Evolutionary conservation across 2,113 vertebrate genomes (phyloP).

Genomic region (Numenius arquata): DNA sequence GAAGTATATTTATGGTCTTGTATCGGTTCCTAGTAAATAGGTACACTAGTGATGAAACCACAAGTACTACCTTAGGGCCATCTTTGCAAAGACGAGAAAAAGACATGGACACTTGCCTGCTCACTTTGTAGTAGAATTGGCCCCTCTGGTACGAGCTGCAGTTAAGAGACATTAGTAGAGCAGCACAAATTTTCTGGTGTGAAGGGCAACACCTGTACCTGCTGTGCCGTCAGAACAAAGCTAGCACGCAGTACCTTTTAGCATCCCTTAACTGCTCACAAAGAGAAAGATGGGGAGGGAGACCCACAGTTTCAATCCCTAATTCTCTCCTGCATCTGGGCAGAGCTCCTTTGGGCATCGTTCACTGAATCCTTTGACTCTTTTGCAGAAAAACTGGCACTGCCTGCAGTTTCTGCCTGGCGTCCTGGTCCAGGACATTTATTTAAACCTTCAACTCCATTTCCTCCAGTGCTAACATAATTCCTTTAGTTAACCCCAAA

Average conservation of each 20-base stretch:
- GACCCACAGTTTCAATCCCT: not conserved
- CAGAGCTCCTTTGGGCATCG: not conserved
- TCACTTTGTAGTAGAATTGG: not conserved
- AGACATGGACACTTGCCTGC: not conserved
- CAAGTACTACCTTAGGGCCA: not conserved
- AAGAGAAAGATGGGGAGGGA: not conserved
- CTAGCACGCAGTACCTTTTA: not conserved
- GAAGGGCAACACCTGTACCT: not conserved
- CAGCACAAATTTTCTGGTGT: not conserved
- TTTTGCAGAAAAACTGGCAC: not conserved
- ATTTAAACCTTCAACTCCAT: not conserved
- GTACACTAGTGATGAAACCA: not conserved
- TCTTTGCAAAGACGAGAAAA: not conserved
- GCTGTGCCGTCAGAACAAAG: not conserved
- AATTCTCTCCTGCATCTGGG: not conserved
- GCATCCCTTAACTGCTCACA: not conserved
- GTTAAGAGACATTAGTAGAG: not conserved
- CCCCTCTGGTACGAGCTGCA: not conserved
- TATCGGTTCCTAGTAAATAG: not conserved
- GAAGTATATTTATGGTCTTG: not conserved
- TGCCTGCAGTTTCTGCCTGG: not conserved
- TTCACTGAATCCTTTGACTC: not conserved
- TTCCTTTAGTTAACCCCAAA: not conserved
- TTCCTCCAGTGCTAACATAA: not conserved
- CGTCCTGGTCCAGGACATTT: not conserved